A percentile compares a stretch with the other conserved stretches of the same genome.
Conservation (phyloP, 2,113 vertebrate species). For the Onychostruthus taczanowskii region DNA sequence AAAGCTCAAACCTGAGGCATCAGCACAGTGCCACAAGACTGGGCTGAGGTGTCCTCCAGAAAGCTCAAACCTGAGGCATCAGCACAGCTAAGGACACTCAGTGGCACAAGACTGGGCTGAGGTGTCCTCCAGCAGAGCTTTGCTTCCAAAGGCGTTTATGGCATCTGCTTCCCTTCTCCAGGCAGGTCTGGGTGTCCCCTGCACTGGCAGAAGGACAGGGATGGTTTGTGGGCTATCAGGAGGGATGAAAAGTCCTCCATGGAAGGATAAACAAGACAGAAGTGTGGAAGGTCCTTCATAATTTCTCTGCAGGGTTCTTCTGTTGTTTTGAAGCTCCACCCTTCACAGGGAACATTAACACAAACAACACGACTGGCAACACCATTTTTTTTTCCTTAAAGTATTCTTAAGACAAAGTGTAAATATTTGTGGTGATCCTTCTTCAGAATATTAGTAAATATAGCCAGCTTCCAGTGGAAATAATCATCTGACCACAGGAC, state of each 20-base stretch:
- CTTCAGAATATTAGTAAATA: neutral
- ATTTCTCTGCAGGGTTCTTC: neutral
- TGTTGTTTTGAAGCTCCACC: neutral
- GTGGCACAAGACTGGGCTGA: neutral
- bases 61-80: neutral
- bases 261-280: neutral
- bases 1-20: neutral
- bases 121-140: neutral
- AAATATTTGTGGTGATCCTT: neutral
- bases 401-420: neutral
- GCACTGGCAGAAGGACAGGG: neutral
- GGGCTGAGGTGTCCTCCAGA: neutral
- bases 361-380: neutral
- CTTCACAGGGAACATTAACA: neutral
- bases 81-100: neutral
- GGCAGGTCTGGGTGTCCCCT: neutral
- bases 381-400: neutral
- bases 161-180: neutral
- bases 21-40: neutral
- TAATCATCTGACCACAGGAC: neutral
- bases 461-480: neutral
- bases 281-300: fast-evolving
- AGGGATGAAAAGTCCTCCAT: neutral
- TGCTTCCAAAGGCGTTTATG: neutral
- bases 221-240: neutral